Evolutionary conservation across 2,888 invertebrate genomes (phyloP).

Genomic region (Capitulum mitella): DNA sequence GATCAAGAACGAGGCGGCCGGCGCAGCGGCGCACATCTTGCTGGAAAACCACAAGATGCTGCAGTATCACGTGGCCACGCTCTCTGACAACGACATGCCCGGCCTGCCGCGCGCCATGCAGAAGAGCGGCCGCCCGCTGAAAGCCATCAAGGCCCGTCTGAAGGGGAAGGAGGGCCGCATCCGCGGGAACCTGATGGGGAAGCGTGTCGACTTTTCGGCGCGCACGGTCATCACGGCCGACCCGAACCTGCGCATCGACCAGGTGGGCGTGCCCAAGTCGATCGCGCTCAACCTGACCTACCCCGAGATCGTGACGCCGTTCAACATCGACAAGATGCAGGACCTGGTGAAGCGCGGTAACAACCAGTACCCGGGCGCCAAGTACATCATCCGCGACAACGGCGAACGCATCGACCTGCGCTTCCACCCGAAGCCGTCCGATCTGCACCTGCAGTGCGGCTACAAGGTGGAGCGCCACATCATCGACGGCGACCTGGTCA

Average conservation of each 20-base stretch:
- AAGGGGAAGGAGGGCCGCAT: constrained; percentile 95
- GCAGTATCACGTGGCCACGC: constrained; percentile 96
- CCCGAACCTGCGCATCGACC: constrained; percentile 88
- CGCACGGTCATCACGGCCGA: constrained; percentile 97
- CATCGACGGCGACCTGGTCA: constrained; percentile 93
- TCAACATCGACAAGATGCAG: constrained; percentile 94
- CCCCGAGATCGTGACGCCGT: constrained; percentile 97
- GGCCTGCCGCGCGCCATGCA: constrained; percentile 97
- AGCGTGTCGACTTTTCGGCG: constrained; percentile 98
- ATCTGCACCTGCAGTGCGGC: constrained; percentile 90
- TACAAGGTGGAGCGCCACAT: constrained; percentile 94
- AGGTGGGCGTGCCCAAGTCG: constrained; percentile 94
- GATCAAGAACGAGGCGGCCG: constrained; percentile 86
- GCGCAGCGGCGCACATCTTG: constrained; percentile 95
- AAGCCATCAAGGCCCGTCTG: constrained; percentile 87
- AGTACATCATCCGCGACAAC: constrained; percentile 97
- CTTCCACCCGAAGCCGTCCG: constrained; percentile 95
- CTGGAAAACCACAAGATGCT: constrained; percentile 94
- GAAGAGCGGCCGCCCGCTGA: constrained; percentile 96
- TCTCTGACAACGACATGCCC: constrained; percentile 98
- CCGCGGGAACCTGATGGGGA: constrained; percentile 98
- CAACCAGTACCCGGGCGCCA: constrained; percentile 98
- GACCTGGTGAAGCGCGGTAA: constrained; percentile 93
- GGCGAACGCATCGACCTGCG: constrained; percentile 96
- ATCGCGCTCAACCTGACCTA: constrained; percentile 99